phyloP scores from a whole-genome alignment of 1,140 invertebrate genomes.

The Atta cephalotes region DNA sequence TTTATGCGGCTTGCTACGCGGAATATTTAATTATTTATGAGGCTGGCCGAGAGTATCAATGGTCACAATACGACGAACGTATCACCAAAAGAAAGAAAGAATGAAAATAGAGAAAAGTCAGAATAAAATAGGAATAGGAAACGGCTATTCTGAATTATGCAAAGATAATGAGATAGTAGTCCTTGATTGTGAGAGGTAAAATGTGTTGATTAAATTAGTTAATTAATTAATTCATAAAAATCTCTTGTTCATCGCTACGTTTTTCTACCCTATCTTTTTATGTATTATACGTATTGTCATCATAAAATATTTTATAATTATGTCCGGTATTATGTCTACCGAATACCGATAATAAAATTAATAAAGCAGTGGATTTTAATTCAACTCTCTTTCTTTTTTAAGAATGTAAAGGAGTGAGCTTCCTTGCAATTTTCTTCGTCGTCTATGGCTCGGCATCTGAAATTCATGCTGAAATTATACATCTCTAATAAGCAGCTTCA shows the following conservation, averaged over 20 bases:
- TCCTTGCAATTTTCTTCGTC: slow-evolving; percentile 10
- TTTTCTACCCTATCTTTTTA: not conserved
- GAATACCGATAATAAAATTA: slow-evolving; percentile 7
- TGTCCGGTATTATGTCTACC: not conserved
- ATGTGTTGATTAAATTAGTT: not conserved
- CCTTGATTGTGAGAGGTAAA: not conserved
- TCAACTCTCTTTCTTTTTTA: not conserved
- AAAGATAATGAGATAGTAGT: slow-evolving; percentile 23
- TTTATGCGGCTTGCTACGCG: slow-evolving; percentile 42
- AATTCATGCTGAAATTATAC: slow-evolving; percentile 9
- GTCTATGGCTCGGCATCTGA: not conserved
- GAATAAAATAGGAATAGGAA: slow-evolving; percentile 26
- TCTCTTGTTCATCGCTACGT: not conserved
- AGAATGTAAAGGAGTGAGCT: not conserved
- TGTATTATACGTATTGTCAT: not conserved
- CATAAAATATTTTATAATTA: not conserved
- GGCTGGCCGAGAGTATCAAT: slow-evolving; percentile 19
- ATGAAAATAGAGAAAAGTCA: not conserved
- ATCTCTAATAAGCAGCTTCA: slow-evolving; percentile 21
- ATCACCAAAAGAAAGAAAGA: not conserved
- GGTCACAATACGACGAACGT: slow-evolving; percentile 13
- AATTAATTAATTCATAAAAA: not conserved
- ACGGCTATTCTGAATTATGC: slow-evolving; percentile 15
- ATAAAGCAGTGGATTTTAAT: slow-evolving; percentile 14
- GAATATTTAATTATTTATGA: slow-evolving; percentile 62